Evolutionary conservation across 2,113 vertebrate species (phyloP).

Genomic region (Paramormyrops kingsleyae): DNA sequence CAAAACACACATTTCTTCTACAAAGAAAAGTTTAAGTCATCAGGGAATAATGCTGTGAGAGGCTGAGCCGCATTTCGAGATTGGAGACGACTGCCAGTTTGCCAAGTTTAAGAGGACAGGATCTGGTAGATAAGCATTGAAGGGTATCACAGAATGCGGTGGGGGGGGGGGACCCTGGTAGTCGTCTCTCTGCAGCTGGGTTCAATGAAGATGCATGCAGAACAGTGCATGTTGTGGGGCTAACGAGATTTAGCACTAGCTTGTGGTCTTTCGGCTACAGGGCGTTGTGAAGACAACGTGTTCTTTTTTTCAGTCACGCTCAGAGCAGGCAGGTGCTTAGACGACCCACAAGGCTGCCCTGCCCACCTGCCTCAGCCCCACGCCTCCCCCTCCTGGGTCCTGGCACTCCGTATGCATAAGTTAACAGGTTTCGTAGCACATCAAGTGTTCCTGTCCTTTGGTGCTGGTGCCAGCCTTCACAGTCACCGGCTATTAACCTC

Average conservation of each 20-base stretch:
- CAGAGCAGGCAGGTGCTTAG: background rate
- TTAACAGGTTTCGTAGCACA: background rate
- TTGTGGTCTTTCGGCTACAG: background rate
- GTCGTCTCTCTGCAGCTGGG: background rate
- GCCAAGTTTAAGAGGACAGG: background rate
- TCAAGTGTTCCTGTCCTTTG: background rate
- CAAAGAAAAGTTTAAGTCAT: background rate
- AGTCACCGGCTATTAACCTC: conserved; percentile 53
- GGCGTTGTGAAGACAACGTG: background rate
- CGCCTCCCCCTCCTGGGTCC: background rate
- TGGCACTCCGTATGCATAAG: conserved; percentile 4
- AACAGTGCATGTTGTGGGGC: background rate
- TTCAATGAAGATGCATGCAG: background rate
- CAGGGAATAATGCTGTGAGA: background rate
- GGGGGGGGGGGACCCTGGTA: background rate
- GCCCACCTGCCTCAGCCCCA: background rate
- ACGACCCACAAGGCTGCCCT: background rate
- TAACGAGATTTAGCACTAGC: background rate
- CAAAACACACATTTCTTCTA: background rate
- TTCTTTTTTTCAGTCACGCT: background rate
- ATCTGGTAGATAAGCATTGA: background rate
- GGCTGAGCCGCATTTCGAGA: background rate
- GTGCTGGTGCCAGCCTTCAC: conserved; percentile 31
- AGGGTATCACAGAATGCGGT: background rate
- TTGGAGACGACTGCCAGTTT: background rate